A percentile compares a stretch with the other conserved stretches of the same genome.
These are phyloP conservation scores for Venturia canescens DNA, from an alignment of 1,140 invertebrate genomes.

Conservation along the genomic window DNA sequence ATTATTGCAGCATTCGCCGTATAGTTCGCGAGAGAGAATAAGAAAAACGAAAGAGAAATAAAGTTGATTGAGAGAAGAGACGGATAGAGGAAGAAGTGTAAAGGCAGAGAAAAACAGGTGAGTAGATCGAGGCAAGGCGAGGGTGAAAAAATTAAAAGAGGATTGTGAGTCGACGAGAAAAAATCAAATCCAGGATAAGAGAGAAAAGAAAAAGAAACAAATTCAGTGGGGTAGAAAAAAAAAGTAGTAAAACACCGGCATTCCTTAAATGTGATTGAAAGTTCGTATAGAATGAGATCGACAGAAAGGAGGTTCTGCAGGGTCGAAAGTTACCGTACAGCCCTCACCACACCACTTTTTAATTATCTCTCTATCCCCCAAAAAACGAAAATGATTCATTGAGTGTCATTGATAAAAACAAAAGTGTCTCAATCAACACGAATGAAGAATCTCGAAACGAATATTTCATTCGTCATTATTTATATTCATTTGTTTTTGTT, in stretches of 20 bases:
- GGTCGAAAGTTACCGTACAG: slow-evolving; percentile 41
- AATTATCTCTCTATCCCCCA: slow-evolving; percentile 33
- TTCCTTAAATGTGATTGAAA: slow-evolving; percentile 28
- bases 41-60: too few relatives aligned
- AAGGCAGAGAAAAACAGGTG: too few relatives aligned
- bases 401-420: background rate
- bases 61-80: too few relatives aligned
- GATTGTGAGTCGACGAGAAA: background rate
- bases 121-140: too few relatives aligned
- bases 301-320: slow-evolving; percentile 31
- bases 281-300: background rate
- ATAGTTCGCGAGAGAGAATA: too few relatives aligned
- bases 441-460: too few relatives aligned
- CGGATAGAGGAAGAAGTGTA: background rate
- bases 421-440: background rate
- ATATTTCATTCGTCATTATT: background rate
- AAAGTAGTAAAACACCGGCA: slow-evolving; percentile 39
- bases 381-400: slow-evolving; percentile 9
- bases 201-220: background rate
- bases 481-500: slow-evolving; percentile 29
- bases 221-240: slow-evolving; percentile 17
- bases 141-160: too few relatives aligned
- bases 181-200: slow-evolving; percentile 24
- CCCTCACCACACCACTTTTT: slow-evolving; percentile 28
- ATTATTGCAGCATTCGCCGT: too few relatives aligned